Evolutionary conservation across 2,888 invertebrate species (phyloP).

Genomic region (Cerceris ruficornis): DNA sequence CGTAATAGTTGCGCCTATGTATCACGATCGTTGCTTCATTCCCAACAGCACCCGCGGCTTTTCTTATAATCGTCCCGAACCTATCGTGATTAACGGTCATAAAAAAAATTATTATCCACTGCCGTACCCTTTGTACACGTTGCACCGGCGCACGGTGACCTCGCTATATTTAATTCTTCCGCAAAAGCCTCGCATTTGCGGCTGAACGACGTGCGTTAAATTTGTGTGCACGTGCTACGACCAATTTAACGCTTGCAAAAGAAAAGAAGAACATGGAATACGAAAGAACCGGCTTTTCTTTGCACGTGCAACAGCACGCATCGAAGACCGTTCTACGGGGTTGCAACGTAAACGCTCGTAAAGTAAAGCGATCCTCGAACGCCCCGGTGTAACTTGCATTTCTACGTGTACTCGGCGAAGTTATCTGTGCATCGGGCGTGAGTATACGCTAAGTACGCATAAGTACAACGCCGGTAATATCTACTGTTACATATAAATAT

Average conservation of each 20-base stretch:
- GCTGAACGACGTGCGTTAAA: background rate
- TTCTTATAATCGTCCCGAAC: background rate
- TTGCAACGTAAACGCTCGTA: constrained; percentile 65
- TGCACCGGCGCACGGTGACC: too few relatives aligned
- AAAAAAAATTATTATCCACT: too few relatives aligned
- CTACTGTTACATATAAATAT: constrained; percentile 44
- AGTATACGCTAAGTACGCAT: constrained; percentile 68
- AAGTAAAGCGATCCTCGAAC: constrained; percentile 72
- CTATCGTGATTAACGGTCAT: background rate
- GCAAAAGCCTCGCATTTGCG: too few relatives aligned
- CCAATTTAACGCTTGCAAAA: background rate
- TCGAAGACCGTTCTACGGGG: constrained; percentile 35
- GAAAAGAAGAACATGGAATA: background rate
- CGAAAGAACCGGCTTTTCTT: background rate
- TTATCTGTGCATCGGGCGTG: constrained; percentile 75
- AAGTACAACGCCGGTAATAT: constrained; percentile 56
- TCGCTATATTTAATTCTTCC: too few relatives aligned
- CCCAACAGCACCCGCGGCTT: constrained; percentile 24
- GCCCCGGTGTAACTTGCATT: constrained; percentile 63
- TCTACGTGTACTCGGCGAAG: constrained; percentile 57
- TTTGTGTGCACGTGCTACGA: background rate
- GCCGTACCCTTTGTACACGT: too few relatives aligned
- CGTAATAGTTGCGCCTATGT: constrained; percentile 36
- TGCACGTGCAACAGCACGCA: constrained; percentile 46
- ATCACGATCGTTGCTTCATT: constrained; percentile 49